A percentile compares a stretch with the other conserved stretches of the same genome.
Conservation (phyloP, 2,888 invertebrate species). For the Drosophila subsilvestris region DNA sequence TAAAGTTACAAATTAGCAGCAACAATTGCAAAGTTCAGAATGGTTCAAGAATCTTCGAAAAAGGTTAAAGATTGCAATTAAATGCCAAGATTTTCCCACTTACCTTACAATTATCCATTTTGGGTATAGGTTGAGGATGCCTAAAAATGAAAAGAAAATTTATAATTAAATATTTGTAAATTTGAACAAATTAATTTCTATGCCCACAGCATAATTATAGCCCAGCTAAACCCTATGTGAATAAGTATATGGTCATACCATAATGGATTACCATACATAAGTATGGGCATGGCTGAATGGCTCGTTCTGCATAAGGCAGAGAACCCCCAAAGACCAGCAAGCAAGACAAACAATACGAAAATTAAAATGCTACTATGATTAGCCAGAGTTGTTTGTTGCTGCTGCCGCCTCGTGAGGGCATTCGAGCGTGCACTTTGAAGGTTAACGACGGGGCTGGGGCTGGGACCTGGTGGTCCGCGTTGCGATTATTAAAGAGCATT, state of each 20-base stretch:
- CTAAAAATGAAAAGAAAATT: neutral
- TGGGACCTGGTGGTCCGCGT: constrained; percentile 39
- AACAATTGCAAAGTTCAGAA: constrained; percentile 24
- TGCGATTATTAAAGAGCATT: constrained; percentile 55
- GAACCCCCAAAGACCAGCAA: constrained; percentile 11
- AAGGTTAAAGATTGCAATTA: constrained; percentile 7
- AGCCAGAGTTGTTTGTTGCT: neutral
- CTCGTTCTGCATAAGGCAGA: constrained; percentile 25
- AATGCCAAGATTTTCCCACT: constrained; percentile 19
- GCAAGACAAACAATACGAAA: constrained; percentile 13
- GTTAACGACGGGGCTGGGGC: constrained; percentile 32
- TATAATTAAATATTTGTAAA: neutral
- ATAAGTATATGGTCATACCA: constrained; percentile 2
- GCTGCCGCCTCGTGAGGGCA: constrained; percentile 53
- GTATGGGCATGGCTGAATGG: constrained; percentile 42
- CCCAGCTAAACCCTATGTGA: neutral
- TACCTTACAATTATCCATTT: neutral
- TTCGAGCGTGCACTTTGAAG: constrained; percentile 60
- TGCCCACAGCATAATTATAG: constrained; percentile 27
- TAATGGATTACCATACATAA: constrained; percentile 57
- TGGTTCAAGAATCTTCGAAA: neutral
- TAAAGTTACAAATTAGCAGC: constrained; percentile 18
- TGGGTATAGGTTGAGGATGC: neutral
- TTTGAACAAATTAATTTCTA: constrained; percentile 43
- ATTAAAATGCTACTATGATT: constrained; percentile 36